Base-by-base conservation (phyloP, 2,888 invertebrate genomes). In the Chrysotoxum bicinctum region DNA sequence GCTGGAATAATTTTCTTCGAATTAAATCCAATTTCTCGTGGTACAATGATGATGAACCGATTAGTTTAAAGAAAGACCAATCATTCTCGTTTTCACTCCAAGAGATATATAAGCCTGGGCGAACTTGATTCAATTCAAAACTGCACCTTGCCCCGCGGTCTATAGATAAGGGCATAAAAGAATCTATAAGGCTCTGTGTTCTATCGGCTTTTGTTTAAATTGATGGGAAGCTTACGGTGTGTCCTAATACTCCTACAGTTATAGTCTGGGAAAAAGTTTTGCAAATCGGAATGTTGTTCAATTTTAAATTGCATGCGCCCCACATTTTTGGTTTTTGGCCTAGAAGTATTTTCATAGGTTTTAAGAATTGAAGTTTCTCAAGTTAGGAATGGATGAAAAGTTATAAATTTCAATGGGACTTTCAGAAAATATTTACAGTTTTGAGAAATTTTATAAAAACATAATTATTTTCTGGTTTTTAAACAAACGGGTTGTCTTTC, bases 81-180 rank as follows among this genome's bases (percentile, higher is more conserved):
- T 72, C 48, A 66, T 73, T 48, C 58, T 40, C 40, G 56, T 64
- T 75, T 64, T 56, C 40, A 40, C 40, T 43, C 14, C 10, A 43
- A 70, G 43, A 62, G 45, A 64, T 10, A 7, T 43, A 54, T 23
- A n/a, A 48, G 26, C 58, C 40, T 23, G 30, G 68, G 1, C 35
- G 4, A 45, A 73, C 52, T 43, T 32, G 66, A 79, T 79, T 73
- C 40, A 66, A 79, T 79, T 79, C 56, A 30, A 37, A 52, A 40
- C 48, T n/a, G 56, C 21, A 32, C 21, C 54, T 54, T 54, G 0
- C 1, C 0, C 30, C 26, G 12, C 16, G 23, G 10, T 32, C 16
- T 10, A 16, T 54, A 16, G 26, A 12, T 32, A 6, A n/a, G 8
- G 9, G 10, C 32, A n/a, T 19, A 54, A 56, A 7, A n/a, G 40